Evolutionary conservation across 1,140 invertebrate genomes (phyloP), one percentile per base, ranked within the genome.

Genomic region (Drosophila ficusphila): DNA sequence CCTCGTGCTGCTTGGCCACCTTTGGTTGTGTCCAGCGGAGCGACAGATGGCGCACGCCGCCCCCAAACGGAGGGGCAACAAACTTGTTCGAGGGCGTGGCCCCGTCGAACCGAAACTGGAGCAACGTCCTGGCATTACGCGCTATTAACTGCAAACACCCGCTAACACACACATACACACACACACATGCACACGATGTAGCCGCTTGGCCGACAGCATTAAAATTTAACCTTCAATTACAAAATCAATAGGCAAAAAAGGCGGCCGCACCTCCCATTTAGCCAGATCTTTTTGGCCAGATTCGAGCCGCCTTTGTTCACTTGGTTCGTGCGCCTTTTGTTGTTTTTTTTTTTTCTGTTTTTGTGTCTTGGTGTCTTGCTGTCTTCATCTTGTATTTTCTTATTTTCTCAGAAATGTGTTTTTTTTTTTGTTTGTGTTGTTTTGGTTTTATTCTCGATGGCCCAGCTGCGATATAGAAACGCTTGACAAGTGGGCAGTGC

Each of bases 171-270:
- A 2, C 33, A 3, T 3, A n/a, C 29, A 7, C 3, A 44, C 41
- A 7, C 44, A 49, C 54, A 53, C 33, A 29, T 25, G n/a, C n/a
- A n/a, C n/a, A 60, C 36, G 34, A 21, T 31, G 18, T 36, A 36
- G 3, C 12, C 4, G 41, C 18, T 23, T 4, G 11, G 21, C 8
- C 41, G 33, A 61, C 51, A 41, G 62, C 76, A 65, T 76, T 79
- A 64, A 85, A 76, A 85, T 76, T 60, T 68, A 79, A 64, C 70
- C 76, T 83, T 85, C 79, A 76, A 76, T 85, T 85, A 69, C 42
- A 62, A 70, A 83, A 79, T 83, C 79, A 83, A 83, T 83, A 83
- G 44, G 70, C 64, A 83, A 69, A 69, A 77, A 38, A 44, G 19
- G 53, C 42, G 53, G 12, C 56, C 79, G 38, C 68, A 56, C 46